phyloP scores from a whole-genome alignment of 2,888 invertebrate species.

The Beris chalybata region DNA sequence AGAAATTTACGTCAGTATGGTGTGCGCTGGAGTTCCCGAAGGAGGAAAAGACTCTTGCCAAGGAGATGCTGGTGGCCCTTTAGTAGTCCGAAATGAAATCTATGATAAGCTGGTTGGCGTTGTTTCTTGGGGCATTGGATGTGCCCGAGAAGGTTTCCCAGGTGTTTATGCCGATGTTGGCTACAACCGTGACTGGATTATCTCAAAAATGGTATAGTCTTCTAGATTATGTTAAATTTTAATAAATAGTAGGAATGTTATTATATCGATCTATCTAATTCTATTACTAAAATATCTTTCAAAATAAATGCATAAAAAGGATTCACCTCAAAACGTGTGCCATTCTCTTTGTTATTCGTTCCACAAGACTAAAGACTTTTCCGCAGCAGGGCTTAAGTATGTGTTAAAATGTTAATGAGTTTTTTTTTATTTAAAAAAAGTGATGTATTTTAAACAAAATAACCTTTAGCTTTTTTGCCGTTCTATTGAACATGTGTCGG shows the following conservation, averaged over 20 bases:
- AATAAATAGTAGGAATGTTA: background rate
- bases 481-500: too few species aligned
- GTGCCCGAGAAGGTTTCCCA: conserved; percentile 32
- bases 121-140: conserved; percentile 37
- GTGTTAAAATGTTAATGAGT: too few species aligned
- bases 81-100: conserved; percentile 42
- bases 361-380: too few species aligned
- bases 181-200: conserved; percentile 54
- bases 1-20: conserved; percentile 57
- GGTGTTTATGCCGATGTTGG: conserved; percentile 40
- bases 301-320: background rate
- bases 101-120: conserved; percentile 29
- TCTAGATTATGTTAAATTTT: background rate
- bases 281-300: background rate
- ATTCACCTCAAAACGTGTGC: background rate
- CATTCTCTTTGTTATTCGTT: too few species aligned
- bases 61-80: conserved; percentile 53
- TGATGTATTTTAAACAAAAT: too few species aligned
- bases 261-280: background rate
- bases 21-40: conserved; percentile 60
- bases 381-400: too few species aligned
- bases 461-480: too few species aligned
- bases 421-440: too few species aligned
- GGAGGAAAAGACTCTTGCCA: conserved; percentile 57
- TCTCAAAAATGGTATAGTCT: background rate